Conservation (phyloP, 2,113 vertebrate species). For the Bubo blakistoni region DNA sequence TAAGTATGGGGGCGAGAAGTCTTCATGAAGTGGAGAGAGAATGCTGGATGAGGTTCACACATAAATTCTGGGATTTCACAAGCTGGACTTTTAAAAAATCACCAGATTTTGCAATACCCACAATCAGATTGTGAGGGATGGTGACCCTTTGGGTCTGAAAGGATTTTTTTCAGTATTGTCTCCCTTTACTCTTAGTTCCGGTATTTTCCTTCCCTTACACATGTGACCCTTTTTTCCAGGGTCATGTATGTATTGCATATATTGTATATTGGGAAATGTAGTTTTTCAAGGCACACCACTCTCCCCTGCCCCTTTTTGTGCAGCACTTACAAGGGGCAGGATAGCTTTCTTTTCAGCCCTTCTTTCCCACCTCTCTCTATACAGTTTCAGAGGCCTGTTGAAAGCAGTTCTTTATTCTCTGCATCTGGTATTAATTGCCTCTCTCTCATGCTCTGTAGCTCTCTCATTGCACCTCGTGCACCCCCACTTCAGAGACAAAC, state of each 20-base stretch:
- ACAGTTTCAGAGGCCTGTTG: neutral
- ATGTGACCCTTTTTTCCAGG: neutral
- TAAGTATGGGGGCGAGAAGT: neutral
- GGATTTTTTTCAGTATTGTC: neutral
- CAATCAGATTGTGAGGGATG: neutral
- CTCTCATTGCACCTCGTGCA: neutral
- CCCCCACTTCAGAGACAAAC: neutral
- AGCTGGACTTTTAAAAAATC: constrained; percentile 16
- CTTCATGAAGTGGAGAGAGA: fast-evolving
- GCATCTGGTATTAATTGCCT: neutral
- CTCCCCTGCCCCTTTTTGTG: neutral
- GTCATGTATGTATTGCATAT: neutral
- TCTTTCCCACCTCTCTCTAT: neutral
- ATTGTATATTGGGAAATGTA: neutral
- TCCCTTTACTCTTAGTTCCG: neutral
- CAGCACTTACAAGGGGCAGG: neutral
- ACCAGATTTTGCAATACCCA: constrained; percentile 33
- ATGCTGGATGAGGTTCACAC: neutral
- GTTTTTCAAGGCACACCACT: neutral
- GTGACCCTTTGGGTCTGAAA: neutral
- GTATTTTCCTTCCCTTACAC: neutral
- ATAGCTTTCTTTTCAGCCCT: neutral
- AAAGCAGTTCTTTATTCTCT: neutral
- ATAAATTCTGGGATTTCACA: constrained; percentile 27
- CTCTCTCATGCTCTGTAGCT: neutral